Conservation (phyloP, 64 coral and sea anemone species). For the Platygyra sinensis region DNA sequence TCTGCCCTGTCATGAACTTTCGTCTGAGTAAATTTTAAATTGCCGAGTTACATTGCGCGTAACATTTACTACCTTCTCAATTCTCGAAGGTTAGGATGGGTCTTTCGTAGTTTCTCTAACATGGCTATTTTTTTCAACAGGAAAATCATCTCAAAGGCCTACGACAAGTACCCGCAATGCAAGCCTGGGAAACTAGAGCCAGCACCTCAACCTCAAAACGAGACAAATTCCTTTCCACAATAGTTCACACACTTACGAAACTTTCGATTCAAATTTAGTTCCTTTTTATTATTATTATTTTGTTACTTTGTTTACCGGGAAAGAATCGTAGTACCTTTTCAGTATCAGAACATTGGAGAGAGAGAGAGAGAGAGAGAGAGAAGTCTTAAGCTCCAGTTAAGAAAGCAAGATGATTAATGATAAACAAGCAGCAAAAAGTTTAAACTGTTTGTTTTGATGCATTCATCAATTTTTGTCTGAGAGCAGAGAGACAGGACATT, state of each 20-base stretch:
- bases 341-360: neutral
- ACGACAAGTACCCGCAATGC: neutral
- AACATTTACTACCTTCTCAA: too few relatives aligned
- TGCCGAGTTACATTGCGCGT: too few relatives aligned
- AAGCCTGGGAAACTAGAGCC: neutral
- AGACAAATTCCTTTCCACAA: neutral
- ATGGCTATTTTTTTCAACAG: neutral
- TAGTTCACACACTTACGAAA: neutral
- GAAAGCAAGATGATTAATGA: constrained; percentile 9
- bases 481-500: neutral
- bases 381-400: neutral
- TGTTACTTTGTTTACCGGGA: neutral
- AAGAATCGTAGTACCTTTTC: neutral
- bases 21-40: too few relatives aligned
- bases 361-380: neutral
- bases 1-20: too few relatives aligned
- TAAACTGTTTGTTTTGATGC: constrained; percentile 41
- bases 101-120: neutral
- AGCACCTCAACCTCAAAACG: neutral
- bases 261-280: neutral
- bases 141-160: constrained; percentile 5
- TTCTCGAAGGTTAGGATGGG: too few relatives aligned
- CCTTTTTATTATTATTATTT: neutral
- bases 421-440: constrained; percentile 27
- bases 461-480: constrained; percentile 8